Conservation (phyloP, 2,888 invertebrate genomes). For the Hydroisotoma schaefferi region DNA sequence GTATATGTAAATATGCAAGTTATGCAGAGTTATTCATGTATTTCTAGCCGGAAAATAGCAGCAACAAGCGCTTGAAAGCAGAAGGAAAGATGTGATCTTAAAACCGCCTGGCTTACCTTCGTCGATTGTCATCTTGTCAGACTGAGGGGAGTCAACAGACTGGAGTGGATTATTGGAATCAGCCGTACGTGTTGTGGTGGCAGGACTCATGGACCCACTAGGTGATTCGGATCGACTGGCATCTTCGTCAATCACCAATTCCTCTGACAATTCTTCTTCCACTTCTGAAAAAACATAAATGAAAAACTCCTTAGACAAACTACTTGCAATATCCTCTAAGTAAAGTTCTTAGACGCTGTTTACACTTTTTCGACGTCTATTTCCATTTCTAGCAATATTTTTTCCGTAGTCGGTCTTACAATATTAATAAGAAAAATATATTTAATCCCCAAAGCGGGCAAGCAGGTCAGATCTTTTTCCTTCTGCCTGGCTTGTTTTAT, state of each 20-base stretch:
- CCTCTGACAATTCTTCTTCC: conserved; percentile 38
- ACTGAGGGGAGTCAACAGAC: conserved; percentile 36
- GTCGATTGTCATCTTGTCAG: conserved; percentile 47
- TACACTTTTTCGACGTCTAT: no score
- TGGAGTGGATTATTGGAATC: conserved; percentile 11
- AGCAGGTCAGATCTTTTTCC: no score
- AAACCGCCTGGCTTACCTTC: no score
- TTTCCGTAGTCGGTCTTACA: not conserved
- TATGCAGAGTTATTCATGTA: not conserved
- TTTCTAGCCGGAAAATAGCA: no score
- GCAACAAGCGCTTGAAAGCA: not conserved
- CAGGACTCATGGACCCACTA: conserved; percentile 18
- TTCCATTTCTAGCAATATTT: not conserved
- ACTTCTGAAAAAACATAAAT: conserved; percentile 25
- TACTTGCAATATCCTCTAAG: not conserved
- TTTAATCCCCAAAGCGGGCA: no score
- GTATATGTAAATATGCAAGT: not conserved
- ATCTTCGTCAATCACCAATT: conserved; percentile 45
- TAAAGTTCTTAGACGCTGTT: not conserved
- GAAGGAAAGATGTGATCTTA: no score
- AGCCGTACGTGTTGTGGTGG: conserved; percentile 5
- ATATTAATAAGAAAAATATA: no score
- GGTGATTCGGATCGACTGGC: conserved; percentile 23
- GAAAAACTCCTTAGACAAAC: not conserved
- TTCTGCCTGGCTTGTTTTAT: no score